Conservation (phyloP, 1,140 invertebrate genomes). For the Drosophila mojavensis region DNA sequence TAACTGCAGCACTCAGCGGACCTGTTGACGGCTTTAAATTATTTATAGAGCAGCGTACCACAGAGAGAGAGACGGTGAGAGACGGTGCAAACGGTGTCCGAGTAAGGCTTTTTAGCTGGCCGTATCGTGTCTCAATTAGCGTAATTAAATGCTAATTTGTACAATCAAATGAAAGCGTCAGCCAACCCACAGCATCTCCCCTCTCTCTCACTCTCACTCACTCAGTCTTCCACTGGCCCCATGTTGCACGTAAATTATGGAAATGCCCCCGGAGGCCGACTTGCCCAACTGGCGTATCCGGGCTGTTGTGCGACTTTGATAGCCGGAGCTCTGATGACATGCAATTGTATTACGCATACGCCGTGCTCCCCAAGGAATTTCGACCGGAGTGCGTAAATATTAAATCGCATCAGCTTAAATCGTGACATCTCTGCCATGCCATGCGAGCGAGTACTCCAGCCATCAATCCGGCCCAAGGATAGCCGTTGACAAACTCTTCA, state of each 20-base stretch:
- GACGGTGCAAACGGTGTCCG: neutral
- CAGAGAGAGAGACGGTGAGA: neutral
- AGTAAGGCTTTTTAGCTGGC: neutral
- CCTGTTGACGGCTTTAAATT: constrained; percentile 5
- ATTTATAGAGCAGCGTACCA: neutral
- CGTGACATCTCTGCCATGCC: constrained; percentile 25
- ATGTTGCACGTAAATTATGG: constrained; percentile 66
- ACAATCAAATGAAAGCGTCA: constrained; percentile 21
- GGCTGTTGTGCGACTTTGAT: constrained; percentile 1
- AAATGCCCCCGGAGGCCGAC: constrained; percentile 32
- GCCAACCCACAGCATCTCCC: neutral
- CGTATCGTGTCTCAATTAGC: constrained; percentile 21
- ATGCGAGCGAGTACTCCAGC: constrained; percentile 22
- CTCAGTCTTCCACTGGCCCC: neutral
- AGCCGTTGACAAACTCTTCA: neutral
- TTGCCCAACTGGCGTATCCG: constrained; percentile 22
- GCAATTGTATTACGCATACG: constrained; percentile 12
- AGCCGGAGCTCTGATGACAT: constrained; percentile 35
- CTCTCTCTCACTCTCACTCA: too few species aligned
- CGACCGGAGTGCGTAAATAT: constrained; percentile 50
- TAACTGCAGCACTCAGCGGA: constrained; percentile 8
- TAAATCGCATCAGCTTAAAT: constrained; percentile 50
- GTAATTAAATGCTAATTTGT: constrained; percentile 39
- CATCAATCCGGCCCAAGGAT: constrained; percentile 7
- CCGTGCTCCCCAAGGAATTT: neutral